phyloP scores from a whole-genome alignment of 2,113 vertebrate genomes.

The Ramphastos sulfuratus region DNA sequence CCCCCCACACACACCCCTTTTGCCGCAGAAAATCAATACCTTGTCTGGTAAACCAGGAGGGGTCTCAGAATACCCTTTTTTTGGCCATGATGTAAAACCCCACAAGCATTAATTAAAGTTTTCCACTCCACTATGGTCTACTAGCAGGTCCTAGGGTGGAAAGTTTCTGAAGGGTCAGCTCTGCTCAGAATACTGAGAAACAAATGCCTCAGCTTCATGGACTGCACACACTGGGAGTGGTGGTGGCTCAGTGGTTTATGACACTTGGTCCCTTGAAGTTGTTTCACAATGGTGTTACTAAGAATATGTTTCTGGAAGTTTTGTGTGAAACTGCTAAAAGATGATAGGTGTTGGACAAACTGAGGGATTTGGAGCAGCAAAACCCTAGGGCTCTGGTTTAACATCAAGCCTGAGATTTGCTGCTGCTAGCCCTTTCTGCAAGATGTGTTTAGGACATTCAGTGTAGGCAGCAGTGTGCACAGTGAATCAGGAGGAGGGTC shows the following conservation, averaged over 20 bases:
- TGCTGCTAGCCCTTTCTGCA: neutral
- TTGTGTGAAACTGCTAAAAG: neutral
- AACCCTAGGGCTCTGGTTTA: neutral
- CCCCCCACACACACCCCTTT: neutral
- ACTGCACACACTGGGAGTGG: neutral
- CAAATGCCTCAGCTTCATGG: neutral
- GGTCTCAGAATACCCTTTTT: neutral
- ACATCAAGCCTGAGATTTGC: neutral
- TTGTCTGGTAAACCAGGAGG: neutral
- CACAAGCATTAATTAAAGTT: neutral
- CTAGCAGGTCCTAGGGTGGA: neutral
- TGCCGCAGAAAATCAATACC: neutral
- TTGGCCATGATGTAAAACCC: neutral
- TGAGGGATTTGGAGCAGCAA: neutral
- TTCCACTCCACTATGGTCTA: accelerated
- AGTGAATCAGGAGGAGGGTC: neutral
- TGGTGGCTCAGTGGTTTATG: accelerated
- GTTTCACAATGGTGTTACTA: neutral
- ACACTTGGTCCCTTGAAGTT: neutral
- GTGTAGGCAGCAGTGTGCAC: neutral
- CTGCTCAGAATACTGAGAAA: neutral
- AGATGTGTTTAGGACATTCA: neutral
- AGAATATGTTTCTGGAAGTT: neutral
- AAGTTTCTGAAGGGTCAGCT: neutral
- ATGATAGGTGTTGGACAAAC: neutral